Base-by-base conservation (phyloP, 1,140 invertebrate species). In the Nomia melanderi region DNA sequence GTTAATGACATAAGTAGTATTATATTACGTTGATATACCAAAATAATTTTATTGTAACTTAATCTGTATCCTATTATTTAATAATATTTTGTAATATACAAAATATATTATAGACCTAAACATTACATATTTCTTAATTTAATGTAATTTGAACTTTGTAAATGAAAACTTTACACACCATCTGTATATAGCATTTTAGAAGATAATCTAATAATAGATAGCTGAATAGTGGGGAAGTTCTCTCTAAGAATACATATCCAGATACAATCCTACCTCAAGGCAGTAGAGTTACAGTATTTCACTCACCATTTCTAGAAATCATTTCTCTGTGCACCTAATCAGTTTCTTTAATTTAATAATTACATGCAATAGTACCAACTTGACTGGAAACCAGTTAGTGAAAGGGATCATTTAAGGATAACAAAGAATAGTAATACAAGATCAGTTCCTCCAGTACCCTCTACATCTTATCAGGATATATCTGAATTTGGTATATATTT, bases 231-330 rank as follows among this genome's bases (percentile, higher is more conserved):
- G 88, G 90, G 88, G 87, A 82, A 86, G 65, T 78, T 88, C 86
- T 84, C 78, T 89, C 89, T 90, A 91, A 91, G 84, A 91, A 90
- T 90, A 90, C 86, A 85, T 87, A 86, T 85, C 75, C 78, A 85
- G 82, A 88, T 84, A 86, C 88, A 84, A 71, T 84, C 64, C 84
- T 82, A 78, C 84, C 77, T 86, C 79, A 72, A 63, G 72, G 63
- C 82, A 83, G 73, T 84, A 77, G 80, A 83, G 77, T 75, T 64
- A 63, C 64, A 77, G 50, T 74, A 50, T 82, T 82, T 56, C 66
- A 57, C 41, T 67, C 44, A 47, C 31, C 36, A 29, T 76, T 29
- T 70, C 44, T 33, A 50, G 17, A 60, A 63, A 47, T 50, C 12
- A 31, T 23, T 23, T 71, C 14, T 33, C 29, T 41, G n/a, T 64